These are phyloP conservation scores for Petrocephalus schoutedeni DNA, from an alignment of 2,797 vertebrate genomes.

Conservation along the genomic window DNA sequence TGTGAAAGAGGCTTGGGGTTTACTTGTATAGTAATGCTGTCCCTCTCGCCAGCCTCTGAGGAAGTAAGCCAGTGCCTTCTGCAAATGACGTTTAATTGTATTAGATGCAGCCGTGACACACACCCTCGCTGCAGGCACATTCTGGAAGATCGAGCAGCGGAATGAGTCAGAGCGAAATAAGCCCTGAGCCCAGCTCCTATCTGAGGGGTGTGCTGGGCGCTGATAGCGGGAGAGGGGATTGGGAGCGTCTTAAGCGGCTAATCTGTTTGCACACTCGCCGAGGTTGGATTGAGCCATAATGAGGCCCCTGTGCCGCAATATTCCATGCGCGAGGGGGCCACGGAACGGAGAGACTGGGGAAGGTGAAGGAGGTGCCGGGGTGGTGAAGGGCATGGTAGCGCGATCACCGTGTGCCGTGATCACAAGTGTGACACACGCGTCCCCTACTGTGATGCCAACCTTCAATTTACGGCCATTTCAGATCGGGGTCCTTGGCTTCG, in stretches of 20 bases:
- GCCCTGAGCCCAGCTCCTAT: conserved; percentile 70
- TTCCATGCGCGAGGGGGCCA: conserved; percentile 70
- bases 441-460: not conserved
- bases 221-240: conserved; percentile 55
- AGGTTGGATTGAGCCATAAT: conserved; percentile 80
- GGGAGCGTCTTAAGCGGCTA: conserved; percentile 60
- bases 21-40: not conserved
- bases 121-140: conserved; percentile 63
- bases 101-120: conserved; percentile 73
- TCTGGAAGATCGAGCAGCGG: conserved; percentile 43
- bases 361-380: conserved; percentile 21
- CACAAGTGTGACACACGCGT: not conserved
- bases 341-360: conserved; percentile 36
- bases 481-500: not conserved
- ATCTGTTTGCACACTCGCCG: conserved; percentile 80
- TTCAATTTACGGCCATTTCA: not conserved
- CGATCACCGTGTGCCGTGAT: not conserved
- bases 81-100: conserved; percentile 80
- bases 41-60: not conserved
- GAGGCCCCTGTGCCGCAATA: conserved; percentile 78
- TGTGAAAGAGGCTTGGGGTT: conserved; percentile 14
- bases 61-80: conserved; percentile 60
- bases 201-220: conserved; percentile 71
- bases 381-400: not conserved
- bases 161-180: conserved; percentile 62